Evolutionary conservation across 2,888 invertebrate species (phyloP).

Genomic region (Rugalucina vietnamica): DNA sequence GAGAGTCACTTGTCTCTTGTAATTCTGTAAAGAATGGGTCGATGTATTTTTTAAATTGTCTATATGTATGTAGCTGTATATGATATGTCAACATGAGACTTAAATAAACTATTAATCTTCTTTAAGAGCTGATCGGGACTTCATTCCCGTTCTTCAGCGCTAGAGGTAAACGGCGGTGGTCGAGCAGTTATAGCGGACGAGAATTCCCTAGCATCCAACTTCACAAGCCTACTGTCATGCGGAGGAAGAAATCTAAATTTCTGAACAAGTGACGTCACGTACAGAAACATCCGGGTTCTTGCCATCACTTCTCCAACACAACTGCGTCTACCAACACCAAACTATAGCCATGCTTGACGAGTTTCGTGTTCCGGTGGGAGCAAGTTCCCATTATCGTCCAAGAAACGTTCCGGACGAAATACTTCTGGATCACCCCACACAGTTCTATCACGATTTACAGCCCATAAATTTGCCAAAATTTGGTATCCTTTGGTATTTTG

Average conservation of each 20-base stretch:
- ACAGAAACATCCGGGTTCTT: not conserved
- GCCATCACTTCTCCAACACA: not conserved
- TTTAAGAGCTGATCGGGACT: too few relatives aligned
- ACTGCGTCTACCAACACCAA: not conserved
- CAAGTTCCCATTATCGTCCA: not conserved
- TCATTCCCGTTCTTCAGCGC: not conserved
- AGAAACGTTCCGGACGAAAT: not conserved
- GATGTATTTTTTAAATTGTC: too few relatives aligned
- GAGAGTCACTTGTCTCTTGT: too few relatives aligned
- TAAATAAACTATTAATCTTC: too few relatives aligned
- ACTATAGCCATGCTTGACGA: not conserved
- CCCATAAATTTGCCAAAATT: not conserved
- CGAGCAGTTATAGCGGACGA: not conserved
- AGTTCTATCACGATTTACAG: not conserved
- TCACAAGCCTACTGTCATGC: not conserved
- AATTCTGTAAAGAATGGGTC: too few relatives aligned
- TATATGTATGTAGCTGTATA: too few relatives aligned
- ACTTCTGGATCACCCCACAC: not conserved
- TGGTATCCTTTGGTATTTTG: not conserved
- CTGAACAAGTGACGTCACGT: not conserved
- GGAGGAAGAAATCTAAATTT: not conserved
- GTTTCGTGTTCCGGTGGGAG: not conserved
- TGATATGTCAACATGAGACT: too few relatives aligned
- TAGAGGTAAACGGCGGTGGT: not conserved
- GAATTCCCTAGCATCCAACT: not conserved